Evolutionary conservation across 1,140 invertebrate species (phyloP).

Genomic region (Monochamus saltuarius): DNA sequence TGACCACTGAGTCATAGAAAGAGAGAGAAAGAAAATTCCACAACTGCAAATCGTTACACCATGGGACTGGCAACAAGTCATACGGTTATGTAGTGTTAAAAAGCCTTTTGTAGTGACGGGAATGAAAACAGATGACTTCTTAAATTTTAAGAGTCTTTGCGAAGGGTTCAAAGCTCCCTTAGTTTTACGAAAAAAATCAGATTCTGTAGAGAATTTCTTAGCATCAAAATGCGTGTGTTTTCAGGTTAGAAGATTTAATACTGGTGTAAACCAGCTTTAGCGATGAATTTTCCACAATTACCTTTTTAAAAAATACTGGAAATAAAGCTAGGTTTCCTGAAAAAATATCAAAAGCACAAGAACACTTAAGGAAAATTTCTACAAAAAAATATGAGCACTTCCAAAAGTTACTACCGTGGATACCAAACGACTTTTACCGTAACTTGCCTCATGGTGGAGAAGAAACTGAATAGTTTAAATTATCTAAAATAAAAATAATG

Average conservation of each 20-base stretch:
- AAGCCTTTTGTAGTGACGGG: constrained; percentile 10
- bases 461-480: no score
- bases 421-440: no score
- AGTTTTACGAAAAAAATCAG: not conserved
- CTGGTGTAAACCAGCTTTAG: no score
- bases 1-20: not conserved
- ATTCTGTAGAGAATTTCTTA: constrained; percentile 2
- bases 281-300: no score
- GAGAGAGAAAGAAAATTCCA: not conserved
- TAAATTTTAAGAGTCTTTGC: not conserved
- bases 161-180: not conserved
- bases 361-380: no score
- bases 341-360: no score
- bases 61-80: constrained; percentile 4
- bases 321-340: no score
- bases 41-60: not conserved
- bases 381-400: no score
- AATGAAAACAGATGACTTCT: constrained; percentile 13
- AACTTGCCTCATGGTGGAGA: no score
- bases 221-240: not conserved
- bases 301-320: no score
- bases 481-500: no score
- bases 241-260: not conserved
- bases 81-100: constrained; percentile 8
- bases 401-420: no score